These are phyloP conservation scores for Drosophila pruinosa DNA, from an alignment of 1,140 invertebrate species.

Conservation along the genomic window DNA sequence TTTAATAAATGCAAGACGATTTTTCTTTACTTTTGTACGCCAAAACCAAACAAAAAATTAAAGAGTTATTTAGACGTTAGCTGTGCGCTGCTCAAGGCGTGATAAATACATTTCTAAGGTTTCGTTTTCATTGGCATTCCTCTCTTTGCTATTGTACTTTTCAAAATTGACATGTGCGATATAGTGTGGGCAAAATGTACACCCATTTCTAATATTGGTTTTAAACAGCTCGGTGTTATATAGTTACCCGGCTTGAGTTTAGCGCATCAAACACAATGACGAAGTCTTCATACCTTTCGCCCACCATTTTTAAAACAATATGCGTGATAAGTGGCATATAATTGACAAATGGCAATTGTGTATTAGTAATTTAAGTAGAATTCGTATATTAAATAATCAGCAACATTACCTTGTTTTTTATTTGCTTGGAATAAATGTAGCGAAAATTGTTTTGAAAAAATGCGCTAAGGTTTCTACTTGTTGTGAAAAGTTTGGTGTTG, in stretches of 20 bases:
- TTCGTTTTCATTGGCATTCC: slow-evolving; percentile 73
- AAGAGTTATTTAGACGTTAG: slow-evolving; percentile 68
- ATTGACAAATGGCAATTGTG: slow-evolving; percentile 14
- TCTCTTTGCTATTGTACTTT: slow-evolving; percentile 57
- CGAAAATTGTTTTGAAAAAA: neutral
- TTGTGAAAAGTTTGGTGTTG: slow-evolving; percentile 26
- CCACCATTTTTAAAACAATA: neutral
- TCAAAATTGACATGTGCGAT: slow-evolving; percentile 57
- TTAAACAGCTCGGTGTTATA: too few species aligned
- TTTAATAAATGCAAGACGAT: slow-evolving; percentile 45
- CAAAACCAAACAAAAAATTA: slow-evolving; percentile 58
- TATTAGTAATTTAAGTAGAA: neutral
- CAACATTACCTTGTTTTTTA: too few species aligned
- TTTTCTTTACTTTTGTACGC: slow-evolving; percentile 32
- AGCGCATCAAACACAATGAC: neutral
- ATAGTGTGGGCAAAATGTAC: slow-evolving; percentile 33
- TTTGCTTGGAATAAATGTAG: neutral
- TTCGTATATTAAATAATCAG: too few species aligned
- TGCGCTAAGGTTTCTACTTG: slow-evolving; percentile 16
- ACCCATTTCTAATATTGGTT: too few species aligned
- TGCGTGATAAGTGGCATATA: slow-evolving; percentile 5
- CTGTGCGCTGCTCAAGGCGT: slow-evolving; percentile 70
- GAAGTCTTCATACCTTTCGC: neutral
- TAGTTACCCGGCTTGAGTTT: neutral
- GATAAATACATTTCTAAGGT: slow-evolving; percentile 81